Conservation (phyloP, 2,113 vertebrate genomes). For the Aegithalos caudatus region DNA sequence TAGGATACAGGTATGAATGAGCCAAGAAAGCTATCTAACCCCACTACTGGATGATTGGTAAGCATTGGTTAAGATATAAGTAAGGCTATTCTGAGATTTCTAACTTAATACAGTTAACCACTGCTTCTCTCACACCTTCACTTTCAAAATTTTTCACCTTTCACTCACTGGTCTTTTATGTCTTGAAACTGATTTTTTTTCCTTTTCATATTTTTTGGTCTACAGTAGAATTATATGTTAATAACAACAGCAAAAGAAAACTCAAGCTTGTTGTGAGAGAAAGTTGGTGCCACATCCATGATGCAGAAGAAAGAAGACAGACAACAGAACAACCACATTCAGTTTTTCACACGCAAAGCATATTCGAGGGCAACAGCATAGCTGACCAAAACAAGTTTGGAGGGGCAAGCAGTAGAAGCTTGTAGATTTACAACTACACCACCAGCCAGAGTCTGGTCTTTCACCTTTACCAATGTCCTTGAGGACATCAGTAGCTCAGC, state of each 20-base stretch:
- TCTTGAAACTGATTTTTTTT: conserved; percentile 70
- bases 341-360: conserved; percentile 65
- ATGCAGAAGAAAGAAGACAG: conserved; percentile 66
- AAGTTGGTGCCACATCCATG: conserved; percentile 68
- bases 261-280: conserved; percentile 57
- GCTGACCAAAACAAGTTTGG: conserved; percentile 45
- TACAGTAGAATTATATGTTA: conserved; percentile 82
- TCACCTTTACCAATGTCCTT: neutral
- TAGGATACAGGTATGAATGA: conserved; percentile 66
- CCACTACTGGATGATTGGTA: conserved; percentile 69
- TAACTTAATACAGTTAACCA: conserved; percentile 73
- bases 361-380: conserved; percentile 47
- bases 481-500: conserved; percentile 35
- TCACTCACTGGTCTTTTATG: conserved; percentile 68
- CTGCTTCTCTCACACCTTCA: conserved; percentile 66
- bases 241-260: conserved; percentile 71
- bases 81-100: conserved; percentile 79
- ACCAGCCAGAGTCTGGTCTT: conserved; percentile 34
- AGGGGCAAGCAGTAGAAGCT: conserved; percentile 32
- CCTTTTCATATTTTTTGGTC: conserved; percentile 79
- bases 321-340: conserved; percentile 55
- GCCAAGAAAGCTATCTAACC: conserved; percentile 70
- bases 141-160: conserved; percentile 59
- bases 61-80: conserved; percentile 76
- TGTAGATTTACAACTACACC: conserved; percentile 49